phyloP scores from a whole-genome alignment of 2,888 invertebrate species.

The Cephus runcator region DNA sequence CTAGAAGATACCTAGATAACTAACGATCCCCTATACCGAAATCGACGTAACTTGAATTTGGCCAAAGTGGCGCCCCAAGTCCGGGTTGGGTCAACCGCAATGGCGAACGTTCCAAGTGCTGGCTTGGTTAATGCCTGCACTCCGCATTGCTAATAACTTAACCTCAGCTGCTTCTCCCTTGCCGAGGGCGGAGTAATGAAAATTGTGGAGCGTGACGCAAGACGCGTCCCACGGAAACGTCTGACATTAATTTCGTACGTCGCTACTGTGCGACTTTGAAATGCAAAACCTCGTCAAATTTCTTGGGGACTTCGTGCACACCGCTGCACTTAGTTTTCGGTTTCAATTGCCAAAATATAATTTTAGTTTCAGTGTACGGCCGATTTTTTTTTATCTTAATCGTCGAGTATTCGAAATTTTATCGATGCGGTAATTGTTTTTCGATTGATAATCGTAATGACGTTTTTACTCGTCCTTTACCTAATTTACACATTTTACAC shows the following conservation, averaged over 20 bases:
- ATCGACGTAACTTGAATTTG: not conserved
- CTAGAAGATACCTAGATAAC: not conserved
- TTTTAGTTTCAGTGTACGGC: not conserved
- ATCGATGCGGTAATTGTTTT: not conserved
- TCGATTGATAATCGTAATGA: not conserved
- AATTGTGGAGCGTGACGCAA: slow-evolving; percentile 19
- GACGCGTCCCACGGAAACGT: not conserved
- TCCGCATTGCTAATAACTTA: slow-evolving; percentile 47
- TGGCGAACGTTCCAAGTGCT: not conserved
- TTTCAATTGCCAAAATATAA: not conserved
- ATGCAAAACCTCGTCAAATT: not conserved
- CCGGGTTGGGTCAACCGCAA: not conserved
- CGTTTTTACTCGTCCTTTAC: not conserved
- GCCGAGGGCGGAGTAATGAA: slow-evolving; percentile 39
- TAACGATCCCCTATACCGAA: not conserved
- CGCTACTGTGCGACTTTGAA: not conserved
- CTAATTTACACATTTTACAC: not conserved
- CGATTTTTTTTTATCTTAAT: too few relatives aligned
- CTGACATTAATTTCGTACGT: not conserved
- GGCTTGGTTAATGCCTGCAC: slow-evolving; percentile 32
- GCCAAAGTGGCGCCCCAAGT: slow-evolving; percentile 7
- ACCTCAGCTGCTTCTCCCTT: slow-evolving; percentile 23
- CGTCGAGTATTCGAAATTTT: too few relatives aligned
- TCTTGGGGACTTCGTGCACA: not conserved
- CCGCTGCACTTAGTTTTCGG: not conserved